Conservation (phyloP, 2,113 vertebrate genomes). For the Oriolus oriolus region DNA sequence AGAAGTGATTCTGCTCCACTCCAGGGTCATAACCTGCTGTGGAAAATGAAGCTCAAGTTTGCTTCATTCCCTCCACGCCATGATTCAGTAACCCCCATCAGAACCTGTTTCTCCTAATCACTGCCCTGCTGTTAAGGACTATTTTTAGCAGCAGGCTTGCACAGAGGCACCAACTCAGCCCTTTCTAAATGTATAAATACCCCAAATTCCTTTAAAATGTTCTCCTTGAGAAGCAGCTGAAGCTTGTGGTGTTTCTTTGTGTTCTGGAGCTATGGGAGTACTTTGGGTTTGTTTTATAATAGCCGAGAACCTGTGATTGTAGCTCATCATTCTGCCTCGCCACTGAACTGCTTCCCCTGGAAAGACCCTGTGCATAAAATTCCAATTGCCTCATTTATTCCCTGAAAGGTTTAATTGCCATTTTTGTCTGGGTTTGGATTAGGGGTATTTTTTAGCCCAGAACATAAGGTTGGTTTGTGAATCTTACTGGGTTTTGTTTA, state of each 20-base stretch:
- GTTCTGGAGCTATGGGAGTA: neutral
- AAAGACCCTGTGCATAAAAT: neutral
- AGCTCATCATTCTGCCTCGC: neutral
- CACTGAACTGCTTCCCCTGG: neutral
- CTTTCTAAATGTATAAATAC: neutral
- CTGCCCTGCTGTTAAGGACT: neutral
- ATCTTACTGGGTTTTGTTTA: neutral
- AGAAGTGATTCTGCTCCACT: neutral
- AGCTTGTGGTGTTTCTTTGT: neutral
- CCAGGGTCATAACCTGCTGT: neutral
- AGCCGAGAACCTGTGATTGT: neutral
- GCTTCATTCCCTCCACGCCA: rapidly evolving
- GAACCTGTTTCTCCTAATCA: neutral
- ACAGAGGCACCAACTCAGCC: neutral
- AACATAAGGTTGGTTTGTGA: neutral
- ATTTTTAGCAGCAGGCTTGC: neutral
- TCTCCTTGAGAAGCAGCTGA: neutral
- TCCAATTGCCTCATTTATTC: neutral
- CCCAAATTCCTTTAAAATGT: neutral
- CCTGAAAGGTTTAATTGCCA: neutral
- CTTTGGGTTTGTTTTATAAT: neutral
- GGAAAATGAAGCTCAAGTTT: neutral
- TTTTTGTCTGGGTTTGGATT: neutral
- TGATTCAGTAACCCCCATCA: neutral
- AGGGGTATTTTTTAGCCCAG: neutral